These are phyloP conservation scores for Trichoplusia ni DNA, from an alignment of 1,140 invertebrate species.

Conservation along the genomic window DNA sequence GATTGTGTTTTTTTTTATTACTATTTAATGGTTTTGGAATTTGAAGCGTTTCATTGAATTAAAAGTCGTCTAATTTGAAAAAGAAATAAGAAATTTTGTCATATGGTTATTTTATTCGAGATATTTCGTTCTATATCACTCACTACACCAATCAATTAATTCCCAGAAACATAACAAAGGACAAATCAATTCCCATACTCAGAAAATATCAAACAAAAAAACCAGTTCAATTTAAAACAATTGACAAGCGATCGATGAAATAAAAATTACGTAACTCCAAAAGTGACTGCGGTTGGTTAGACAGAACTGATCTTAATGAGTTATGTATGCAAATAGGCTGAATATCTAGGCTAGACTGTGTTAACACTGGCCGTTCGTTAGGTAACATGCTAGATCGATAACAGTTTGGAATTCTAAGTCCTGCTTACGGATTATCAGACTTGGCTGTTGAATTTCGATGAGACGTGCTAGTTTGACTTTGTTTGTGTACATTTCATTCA, in stretches of 20 bases:
- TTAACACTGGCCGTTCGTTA: constrained; percentile 46
- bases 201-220: not conserved
- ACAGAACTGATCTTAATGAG: constrained; percentile 2
- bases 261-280: constrained; percentile 9
- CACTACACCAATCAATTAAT: no score
- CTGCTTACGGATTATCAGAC: not conserved
- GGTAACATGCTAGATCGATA: constrained; percentile 40
- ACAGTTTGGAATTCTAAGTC: not conserved
- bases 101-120: no score
- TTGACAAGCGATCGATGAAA: not conserved
- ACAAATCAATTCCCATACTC: no score
- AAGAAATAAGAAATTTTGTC: no score
- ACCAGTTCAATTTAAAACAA: not conserved
- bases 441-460: not conserved
- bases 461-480: no score
- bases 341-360: constrained; percentile 51
- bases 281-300: constrained; percentile 16
- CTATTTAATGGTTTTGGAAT: no score
- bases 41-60: no score
- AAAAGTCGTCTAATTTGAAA: no score
- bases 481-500: no score
- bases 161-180: no score
- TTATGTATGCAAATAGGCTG: constrained; percentile 46
- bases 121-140: no score
- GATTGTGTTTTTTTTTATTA: not conserved